Evolutionary conservation across 1,140 invertebrate genomes (phyloP), one percentile per base, ranked within the genome.

Genomic region (Andrena cerasifolii): DNA sequence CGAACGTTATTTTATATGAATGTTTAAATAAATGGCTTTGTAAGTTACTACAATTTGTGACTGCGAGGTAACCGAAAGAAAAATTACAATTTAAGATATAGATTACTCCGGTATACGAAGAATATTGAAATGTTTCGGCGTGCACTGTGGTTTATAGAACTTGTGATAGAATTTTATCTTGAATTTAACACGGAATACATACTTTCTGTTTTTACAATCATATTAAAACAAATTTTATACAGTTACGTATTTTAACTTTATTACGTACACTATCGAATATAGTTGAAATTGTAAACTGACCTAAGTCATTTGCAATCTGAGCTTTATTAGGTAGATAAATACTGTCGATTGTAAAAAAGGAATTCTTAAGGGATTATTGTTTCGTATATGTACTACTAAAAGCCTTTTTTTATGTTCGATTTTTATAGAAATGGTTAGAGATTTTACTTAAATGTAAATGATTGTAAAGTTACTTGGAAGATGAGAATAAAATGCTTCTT

Each of bases 401-500:
- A 36, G 36, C 10, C 33, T 31, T 2, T 75, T 67, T 75, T 67
- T 75, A 75, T n/a, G 3, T 33, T 58, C 45, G 16, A 67, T 26
- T 75, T 67, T 75, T 67, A 67, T 67, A 75, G 40, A 58, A 28
- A 18, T 24, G 4, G 45, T 56, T 6, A 5, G n/a, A n/a, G 1
- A 45, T 26, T 33, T 56, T 24, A n/a, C 6, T 40, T 65, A 56
- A 66, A 45, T 66, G 53, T 45, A 63, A 63, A 36, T 49, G 3
- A 75, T 36, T 75, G 73, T 75, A 47, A 56, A 45, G 43, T 45
- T 28, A 67, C 26, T 47, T n/a, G 14, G 1, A 47, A 47, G 7
- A n/a, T 47, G 6, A 26, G 47, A 49, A 67, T 67, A 75, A 75
- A 75, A 26, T 43, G 33, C 33, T 26, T 31, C 40, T 51, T 75